phyloP scores from a whole-genome alignment of 2,113 vertebrate species.

The Uria aalge region DNA sequence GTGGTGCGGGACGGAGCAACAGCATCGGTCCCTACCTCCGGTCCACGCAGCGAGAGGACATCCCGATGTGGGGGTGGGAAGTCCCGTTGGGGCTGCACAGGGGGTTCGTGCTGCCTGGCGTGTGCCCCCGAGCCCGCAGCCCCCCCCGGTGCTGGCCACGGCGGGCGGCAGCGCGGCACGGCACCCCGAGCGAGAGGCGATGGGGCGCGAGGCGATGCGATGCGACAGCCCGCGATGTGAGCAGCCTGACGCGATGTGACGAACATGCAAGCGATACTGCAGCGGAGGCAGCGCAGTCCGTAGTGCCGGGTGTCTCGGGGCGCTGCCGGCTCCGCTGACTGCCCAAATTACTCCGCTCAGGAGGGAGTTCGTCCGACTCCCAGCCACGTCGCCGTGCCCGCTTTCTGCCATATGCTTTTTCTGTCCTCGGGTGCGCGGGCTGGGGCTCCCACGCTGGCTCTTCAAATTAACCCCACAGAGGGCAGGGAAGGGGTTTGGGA shows the following conservation, averaged over 20 bases:
- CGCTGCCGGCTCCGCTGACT: not conserved
- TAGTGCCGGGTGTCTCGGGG: not conserved
- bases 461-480: not conserved
- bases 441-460: not conserved
- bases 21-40: not conserved
- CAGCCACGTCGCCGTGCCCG: not conserved
- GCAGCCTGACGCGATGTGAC: conserved; percentile 68
- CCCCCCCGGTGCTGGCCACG: not conserved
- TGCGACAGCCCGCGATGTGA: conserved; percentile 50
- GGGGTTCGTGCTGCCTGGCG: fast-evolving
- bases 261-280: conserved; percentile 42
- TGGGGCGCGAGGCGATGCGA: not conserved
- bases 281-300: not conserved
- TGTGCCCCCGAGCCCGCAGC: fast-evolving
- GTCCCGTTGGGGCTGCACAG: fast-evolving
- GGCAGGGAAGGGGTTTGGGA: not conserved
- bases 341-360: conserved; percentile 21
- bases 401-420: not conserved
- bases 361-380: not conserved
- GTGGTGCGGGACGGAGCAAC: fast-evolving
- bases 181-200: conserved; percentile 2
- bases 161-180: fast-evolving
- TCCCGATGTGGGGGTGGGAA: fast-evolving
- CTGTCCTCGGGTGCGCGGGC: not conserved
- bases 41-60: fast-evolving